These are phyloP conservation scores for Chrosomus eos DNA, from an alignment of 2,797 vertebrate genomes.

Conservation along the genomic window DNA sequence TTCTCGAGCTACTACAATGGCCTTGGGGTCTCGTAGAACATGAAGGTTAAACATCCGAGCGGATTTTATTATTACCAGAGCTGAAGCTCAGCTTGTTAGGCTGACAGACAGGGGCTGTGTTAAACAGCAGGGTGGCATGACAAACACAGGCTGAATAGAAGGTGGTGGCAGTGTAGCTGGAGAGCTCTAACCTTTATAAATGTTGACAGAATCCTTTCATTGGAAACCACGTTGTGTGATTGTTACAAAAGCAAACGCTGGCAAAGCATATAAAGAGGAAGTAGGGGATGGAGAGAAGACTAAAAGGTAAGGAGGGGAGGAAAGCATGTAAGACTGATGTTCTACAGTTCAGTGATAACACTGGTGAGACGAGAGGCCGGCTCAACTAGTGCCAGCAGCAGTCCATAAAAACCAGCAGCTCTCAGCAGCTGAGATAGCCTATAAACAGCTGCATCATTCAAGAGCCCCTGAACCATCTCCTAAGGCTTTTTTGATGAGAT, in stretches of 20 bases:
- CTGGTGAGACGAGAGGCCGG: slow-evolving; percentile 9
- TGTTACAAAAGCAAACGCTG: slow-evolving; percentile 61
- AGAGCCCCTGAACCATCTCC: slow-evolving; percentile 6
- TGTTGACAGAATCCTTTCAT: slow-evolving; percentile 69
- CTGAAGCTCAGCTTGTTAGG: slow-evolving; percentile 29
- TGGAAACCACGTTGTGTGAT: slow-evolving; percentile 64
- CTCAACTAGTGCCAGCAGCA: slow-evolving; percentile 22
- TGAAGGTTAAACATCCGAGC: slow-evolving; percentile 1
- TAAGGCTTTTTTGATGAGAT: slow-evolving; percentile 17
- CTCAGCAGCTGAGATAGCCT: neutral
- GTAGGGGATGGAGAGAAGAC: slow-evolving; percentile 12
- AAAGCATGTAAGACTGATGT: neutral
- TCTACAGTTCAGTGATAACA: neutral
- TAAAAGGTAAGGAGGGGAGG: slow-evolving; percentile 5
- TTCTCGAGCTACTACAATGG: neutral
- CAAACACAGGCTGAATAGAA: slow-evolving; percentile 33
- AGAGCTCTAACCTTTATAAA: slow-evolving; percentile 71
- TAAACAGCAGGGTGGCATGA: slow-evolving; percentile 50
- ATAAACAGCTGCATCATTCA: slow-evolving; percentile 2
- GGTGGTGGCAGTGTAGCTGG: slow-evolving; percentile 41
- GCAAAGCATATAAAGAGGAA: slow-evolving; percentile 10
- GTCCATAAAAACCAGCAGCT: slow-evolving; percentile 19
- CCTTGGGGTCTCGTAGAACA: slow-evolving; percentile 7
- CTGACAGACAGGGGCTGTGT: slow-evolving; percentile 36
- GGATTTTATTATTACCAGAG: neutral